Evolutionary conservation across 2,888 invertebrate species (phyloP).

Genomic region (Lingula anatina): DNA sequence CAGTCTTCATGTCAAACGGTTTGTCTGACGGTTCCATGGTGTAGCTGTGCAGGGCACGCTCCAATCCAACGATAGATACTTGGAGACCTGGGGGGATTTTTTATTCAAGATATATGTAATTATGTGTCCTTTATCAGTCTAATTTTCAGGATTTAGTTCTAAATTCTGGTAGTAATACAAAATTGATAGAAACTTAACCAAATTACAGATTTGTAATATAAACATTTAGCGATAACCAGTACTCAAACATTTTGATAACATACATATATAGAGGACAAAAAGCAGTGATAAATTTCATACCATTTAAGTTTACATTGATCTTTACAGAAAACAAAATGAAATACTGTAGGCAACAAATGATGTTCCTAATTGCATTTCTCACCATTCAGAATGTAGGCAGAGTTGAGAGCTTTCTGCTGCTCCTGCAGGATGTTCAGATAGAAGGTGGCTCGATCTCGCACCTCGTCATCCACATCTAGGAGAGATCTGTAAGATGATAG

Average conservation of each 20-base stretch:
- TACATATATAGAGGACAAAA: too few relatives aligned
- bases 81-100: slow-evolving; percentile 37
- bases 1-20: slow-evolving; percentile 78
- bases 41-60: slow-evolving; percentile 80
- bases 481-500: slow-evolving; percentile 50
- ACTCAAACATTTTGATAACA: too few relatives aligned
- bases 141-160: neutral
- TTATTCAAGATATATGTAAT: too few relatives aligned
- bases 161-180: neutral
- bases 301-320: too few relatives aligned
- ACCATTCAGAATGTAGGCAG: slow-evolving; percentile 52
- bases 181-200: neutral
- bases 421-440: slow-evolving; percentile 75
- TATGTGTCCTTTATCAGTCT: neutral
- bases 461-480: slow-evolving; percentile 97
- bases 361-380: slow-evolving; percentile 7
- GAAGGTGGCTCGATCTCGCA: slow-evolving; percentile 94
- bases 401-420: slow-evolving; percentile 48
- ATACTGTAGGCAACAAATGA: too few relatives aligned
- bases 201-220: neutral
- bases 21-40: slow-evolving; percentile 66
- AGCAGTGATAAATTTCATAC: too few relatives aligned
- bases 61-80: slow-evolving; percentile 81
- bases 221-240: too few relatives aligned
- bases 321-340: too few relatives aligned